Evolutionary conservation across 64 coral and sea anemone species (phyloP), one percentile per base, ranked within the genome.

Genomic region (Astreopora myriophthalma): DNA sequence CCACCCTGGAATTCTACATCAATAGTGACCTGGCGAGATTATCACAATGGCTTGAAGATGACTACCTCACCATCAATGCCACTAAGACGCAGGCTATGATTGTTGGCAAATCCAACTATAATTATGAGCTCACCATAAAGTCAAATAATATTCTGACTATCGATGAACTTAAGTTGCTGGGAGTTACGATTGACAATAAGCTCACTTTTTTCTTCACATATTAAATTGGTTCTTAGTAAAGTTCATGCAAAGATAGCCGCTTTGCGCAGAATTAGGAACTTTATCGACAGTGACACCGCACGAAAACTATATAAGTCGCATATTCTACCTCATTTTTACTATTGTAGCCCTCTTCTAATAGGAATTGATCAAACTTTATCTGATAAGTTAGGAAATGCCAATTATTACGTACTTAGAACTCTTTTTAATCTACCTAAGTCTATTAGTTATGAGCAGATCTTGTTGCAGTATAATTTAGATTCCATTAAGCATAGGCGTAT

Each of bases 121-220:
- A 61, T 22, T 19, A 7, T 61, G 57, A 61, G 20, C 57, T 61
- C 57, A 7, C 57, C 57, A 7, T 61, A 22, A 61, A 61, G 12
- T 61, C 57, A 61, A 22, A 22, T 61, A 61, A 22, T 61, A 61
- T 61, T 19, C 57, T 19, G 57, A 61, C 20, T 61, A 61, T 61
- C 57, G 57, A 61, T 61, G 57, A 61, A 61, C 57, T 73, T 73
- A 73, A 73, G 34, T 73, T 73, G 70, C 70, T 73, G 33, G 33
- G 70, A 73, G 70, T 73, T 13, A 39, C 14, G 71, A 74, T 74
- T 36, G 71, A 39, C 33, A 40, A 74, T 16, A 74, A 74, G 71
- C 71, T 74, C 19, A 74, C 35, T 74, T 74, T 73, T 26, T 38
- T 32, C 70, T 16, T 22, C 2, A 73, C 32, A 73, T 13, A 38